These are phyloP conservation scores for Archocentrus centrarchus DNA, from an alignment of 2,113 vertebrate genomes.

Conservation along the genomic window DNA sequence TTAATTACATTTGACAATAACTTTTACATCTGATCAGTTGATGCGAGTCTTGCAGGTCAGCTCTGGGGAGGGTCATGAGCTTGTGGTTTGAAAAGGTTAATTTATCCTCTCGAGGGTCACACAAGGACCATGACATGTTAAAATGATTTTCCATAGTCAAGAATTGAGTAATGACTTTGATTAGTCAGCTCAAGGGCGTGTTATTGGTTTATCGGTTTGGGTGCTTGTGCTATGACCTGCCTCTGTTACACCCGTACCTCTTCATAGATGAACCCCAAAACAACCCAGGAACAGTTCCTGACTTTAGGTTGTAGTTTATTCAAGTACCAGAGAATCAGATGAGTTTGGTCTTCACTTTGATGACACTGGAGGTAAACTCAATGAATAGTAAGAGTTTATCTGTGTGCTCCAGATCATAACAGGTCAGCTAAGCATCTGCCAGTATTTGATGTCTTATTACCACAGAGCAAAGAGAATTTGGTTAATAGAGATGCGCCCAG, in stretches of 20 bases:
- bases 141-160: constrained; percentile 40
- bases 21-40: neutral
- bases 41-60: neutral
- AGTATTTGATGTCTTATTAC: constrained; percentile 37
- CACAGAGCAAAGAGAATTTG: constrained; percentile 9
- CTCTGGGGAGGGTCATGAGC: neutral
- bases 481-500: constrained; percentile 50
- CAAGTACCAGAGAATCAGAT: constrained; percentile 1
- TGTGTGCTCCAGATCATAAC: constrained; percentile 9
- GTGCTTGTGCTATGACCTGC: neutral
- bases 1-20: constrained; percentile 8
- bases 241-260: neutral
- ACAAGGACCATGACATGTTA: constrained; percentile 20
- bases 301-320: neutral
- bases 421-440: constrained; percentile 43
- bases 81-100: constrained; percentile 26
- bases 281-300: neutral
- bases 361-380: constrained; percentile 18
- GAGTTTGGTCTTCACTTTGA: neutral
- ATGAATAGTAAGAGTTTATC: neutral
- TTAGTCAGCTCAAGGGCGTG: constrained; percentile 16
- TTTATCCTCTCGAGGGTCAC: constrained; percentile 12
- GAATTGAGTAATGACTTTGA: constrained; percentile 48
- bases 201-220: neutral
- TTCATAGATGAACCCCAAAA: neutral